Percentiles rank a stretch among this genome's conserved stretches.
Evolutionary conservation across 1,140 invertebrate species (phyloP).

Genomic region (Cheumatopsyche charites): DNA sequence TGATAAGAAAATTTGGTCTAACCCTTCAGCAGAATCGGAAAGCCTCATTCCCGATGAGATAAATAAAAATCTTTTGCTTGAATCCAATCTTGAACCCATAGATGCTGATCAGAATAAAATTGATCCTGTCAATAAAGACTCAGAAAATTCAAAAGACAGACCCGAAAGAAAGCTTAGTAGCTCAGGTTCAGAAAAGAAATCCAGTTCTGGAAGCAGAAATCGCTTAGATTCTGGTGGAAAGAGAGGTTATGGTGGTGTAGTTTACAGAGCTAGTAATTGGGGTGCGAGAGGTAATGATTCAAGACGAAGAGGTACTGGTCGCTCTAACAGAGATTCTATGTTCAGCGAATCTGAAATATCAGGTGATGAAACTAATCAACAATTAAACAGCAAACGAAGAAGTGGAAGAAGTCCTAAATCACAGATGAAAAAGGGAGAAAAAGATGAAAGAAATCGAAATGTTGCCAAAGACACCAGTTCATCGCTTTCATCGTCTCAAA

Average conservation of each 20-base stretch:
- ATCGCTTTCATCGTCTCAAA: conserved; percentile 48
- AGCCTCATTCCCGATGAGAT: neutral
- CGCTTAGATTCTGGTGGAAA: conserved; percentile 50
- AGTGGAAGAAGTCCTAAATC: conserved; percentile 57
- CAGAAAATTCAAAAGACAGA: conserved; percentile 54
- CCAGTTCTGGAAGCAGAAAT: conserved; percentile 39
- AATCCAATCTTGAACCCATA: conserved; percentile 40
- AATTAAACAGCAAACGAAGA: conserved; percentile 55
- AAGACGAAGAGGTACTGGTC: conserved; percentile 57
- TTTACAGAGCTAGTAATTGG: conserved; percentile 58
- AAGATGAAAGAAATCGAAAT: conserved; percentile 64
- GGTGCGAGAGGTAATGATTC: conserved; percentile 56
- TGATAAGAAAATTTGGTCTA: conserved; percentile 21
- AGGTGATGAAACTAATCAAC: conserved; percentile 60
- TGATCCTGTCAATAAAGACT: conserved; percentile 36
- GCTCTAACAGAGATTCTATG: conserved; percentile 43
- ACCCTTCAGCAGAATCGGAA: neutral
- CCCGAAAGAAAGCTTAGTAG: conserved; percentile 60
- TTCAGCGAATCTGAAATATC: conserved; percentile 64
- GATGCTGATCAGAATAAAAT: conserved; percentile 33
- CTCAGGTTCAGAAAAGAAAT: conserved; percentile 60
- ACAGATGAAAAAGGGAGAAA: conserved; percentile 61
- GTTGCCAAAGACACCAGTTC: conserved; percentile 50
- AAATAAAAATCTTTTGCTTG: conserved; percentile 5
- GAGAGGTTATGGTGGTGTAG: conserved; percentile 53